These are phyloP conservation scores for Centrocercus urophasianus DNA, from an alignment of 2,113 vertebrate genomes.

Conservation along the genomic window DNA sequence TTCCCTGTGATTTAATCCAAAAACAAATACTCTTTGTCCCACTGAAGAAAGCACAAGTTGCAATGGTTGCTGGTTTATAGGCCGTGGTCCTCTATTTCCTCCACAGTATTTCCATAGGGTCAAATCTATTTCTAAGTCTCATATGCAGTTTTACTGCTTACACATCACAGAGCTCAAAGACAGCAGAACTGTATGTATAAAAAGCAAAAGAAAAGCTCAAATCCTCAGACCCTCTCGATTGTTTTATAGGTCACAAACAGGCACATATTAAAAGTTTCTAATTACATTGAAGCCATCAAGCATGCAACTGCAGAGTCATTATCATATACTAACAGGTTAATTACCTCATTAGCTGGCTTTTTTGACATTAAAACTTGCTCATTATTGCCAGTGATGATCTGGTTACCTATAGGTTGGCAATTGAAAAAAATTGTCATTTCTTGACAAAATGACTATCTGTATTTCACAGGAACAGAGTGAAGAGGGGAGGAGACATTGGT, in stretches of 20 bases:
- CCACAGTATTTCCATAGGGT: not conserved
- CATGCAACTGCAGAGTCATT: not conserved
- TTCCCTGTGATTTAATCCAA: not conserved
- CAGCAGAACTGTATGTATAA: not conserved
- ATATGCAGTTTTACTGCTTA: not conserved
- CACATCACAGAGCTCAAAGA: not conserved
- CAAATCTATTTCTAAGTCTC: not conserved
- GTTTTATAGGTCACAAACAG: conserved; percentile 23
- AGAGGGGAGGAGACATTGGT: not conserved
- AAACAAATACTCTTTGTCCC: not conserved
- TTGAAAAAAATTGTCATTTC: not conserved
- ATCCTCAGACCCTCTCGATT: not conserved
- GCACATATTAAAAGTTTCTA: not conserved
- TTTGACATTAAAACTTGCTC: not conserved
- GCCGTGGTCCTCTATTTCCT: not conserved
- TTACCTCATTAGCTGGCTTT: not conserved
- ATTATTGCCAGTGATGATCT: not conserved
- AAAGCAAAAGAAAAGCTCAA: not conserved
- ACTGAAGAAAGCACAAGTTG: accelerated
- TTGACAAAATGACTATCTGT: not conserved
- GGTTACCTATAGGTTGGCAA: not conserved
- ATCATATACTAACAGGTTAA: not conserved
- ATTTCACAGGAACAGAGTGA: not conserved
- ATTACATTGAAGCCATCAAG: not conserved
- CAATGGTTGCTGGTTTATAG: not conserved